Evolutionary conservation across 2,888 invertebrate genomes (phyloP), one percentile per base, ranked within the genome.

Genomic region (Rhorus exstirpatorius): DNA sequence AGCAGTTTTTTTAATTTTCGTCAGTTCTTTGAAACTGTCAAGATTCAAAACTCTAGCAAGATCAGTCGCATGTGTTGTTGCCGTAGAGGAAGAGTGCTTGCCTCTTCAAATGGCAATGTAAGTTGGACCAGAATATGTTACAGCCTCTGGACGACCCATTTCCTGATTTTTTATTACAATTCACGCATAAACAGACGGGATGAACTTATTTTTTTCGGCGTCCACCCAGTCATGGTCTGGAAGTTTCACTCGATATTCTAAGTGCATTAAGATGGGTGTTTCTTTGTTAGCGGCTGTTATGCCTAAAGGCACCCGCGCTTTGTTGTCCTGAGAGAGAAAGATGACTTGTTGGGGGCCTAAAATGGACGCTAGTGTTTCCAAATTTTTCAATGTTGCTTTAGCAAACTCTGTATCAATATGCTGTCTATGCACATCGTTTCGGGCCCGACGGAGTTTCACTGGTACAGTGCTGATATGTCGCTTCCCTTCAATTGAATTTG

Each of bases 91-190:
- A 46, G 82, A 85, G 75, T 91, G 89, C 76, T 90, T 91, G 1
- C 86, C 89, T 67, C 86, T 86, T 12, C 89, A 49, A 12, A 91
- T 89, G 7, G 92, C 89, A 51, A 93, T 87, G 85, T 91, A 92
- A 68, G 93, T 93, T 67, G 93, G 93, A 12, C 93, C 93, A 74
- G 87, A 89, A 79, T 92, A 92, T 35, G 87, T 71, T 31, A 93
- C 91, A 61, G 91, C 90, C 86, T 90, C 75, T 77, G 87, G 85
- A 55, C 86, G 81, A 58, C 90, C 89, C 79, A 87, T 51, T 44
- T 77, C 84, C 81, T 88, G 84, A 19, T 63, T 58, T 53, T 86
- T 86, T 4, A 92, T 86, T 46, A 60, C 72, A 49, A 88, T 81
- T 6, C 67, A 86, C 14, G 88, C 91, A 86, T 91, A 91, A 0